Evolutionary conservation across 2,113 vertebrate species (phyloP).

Genomic region (Gymnogyps californianus): DNA sequence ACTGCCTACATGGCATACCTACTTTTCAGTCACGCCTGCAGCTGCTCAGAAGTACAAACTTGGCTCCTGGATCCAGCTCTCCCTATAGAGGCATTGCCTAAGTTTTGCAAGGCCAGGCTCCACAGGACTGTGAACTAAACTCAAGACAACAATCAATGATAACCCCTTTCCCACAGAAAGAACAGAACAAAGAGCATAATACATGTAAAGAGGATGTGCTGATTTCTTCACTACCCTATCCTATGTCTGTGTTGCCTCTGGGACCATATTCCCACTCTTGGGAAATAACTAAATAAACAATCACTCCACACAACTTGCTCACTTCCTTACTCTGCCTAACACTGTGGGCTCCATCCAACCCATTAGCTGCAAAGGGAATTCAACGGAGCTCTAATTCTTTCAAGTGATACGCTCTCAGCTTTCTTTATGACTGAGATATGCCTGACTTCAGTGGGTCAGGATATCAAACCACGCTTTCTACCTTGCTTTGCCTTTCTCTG

Average conservation of each 20-base stretch:
- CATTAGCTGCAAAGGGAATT: background rate
- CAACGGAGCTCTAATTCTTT: background rate
- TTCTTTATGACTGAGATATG: background rate
- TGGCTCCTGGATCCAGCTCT: background rate
- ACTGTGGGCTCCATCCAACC: background rate
- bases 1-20: fast-evolving
- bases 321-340: background rate
- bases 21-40: background rate
- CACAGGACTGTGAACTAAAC: background rate
- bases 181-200: background rate
- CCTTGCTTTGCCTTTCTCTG: background rate
- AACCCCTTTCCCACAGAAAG: background rate
- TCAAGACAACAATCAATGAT: background rate
- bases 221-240: background rate
- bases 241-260: background rate
- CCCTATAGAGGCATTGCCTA: background rate
- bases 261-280: background rate
- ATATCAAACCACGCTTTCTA: background rate
- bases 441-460: background rate
- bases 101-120: background rate
- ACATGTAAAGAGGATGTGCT: background rate
- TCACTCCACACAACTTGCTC: background rate
- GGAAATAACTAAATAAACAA: background rate
- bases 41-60: background rate
- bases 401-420: background rate